Percentiles rank a stretch among this genome's conserved stretches.
Conservation (phyloP, 2,113 vertebrate genomes). For the Tympanuchus pallidicinctus region DNA sequence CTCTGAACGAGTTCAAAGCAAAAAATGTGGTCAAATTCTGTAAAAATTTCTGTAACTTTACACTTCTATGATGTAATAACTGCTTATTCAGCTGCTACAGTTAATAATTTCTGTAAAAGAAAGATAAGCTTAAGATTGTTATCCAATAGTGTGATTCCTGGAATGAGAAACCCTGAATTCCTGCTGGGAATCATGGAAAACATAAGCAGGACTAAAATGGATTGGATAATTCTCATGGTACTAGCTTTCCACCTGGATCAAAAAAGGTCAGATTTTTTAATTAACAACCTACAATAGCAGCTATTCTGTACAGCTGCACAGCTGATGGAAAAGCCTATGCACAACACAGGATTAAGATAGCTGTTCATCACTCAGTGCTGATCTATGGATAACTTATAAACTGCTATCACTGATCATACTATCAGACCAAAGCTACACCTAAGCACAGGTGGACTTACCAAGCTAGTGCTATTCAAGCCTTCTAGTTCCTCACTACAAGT, state of each 20-base stretch:
- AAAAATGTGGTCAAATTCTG: slow-evolving; percentile 25
- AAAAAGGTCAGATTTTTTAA: neutral
- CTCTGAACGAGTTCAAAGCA: slow-evolving; percentile 34
- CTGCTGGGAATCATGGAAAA: slow-evolving; percentile 30
- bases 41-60: slow-evolving; percentile 25
- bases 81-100: slow-evolving; percentile 52
- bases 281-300: neutral
- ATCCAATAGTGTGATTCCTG: slow-evolving; percentile 18
- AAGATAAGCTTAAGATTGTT: slow-evolving; percentile 35
- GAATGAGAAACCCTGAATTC: neutral
- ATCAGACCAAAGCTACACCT: neutral
- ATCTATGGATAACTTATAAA: neutral
- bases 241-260: neutral
- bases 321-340: neutral
- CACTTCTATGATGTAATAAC: slow-evolving; percentile 29
- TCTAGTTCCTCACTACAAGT: neutral
- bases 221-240: neutral
- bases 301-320: neutral
- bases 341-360: neutral
- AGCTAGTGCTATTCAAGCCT: neutral
- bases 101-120: slow-evolving; percentile 39
- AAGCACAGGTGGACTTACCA: neutral
- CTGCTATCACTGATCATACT: neutral
- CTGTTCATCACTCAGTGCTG: neutral
- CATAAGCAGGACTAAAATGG: neutral